Evolutionary conservation across 2,888 invertebrate species (phyloP), one percentile per base, ranked within the genome.

Genomic region (Antheraea yamamai): DNA sequence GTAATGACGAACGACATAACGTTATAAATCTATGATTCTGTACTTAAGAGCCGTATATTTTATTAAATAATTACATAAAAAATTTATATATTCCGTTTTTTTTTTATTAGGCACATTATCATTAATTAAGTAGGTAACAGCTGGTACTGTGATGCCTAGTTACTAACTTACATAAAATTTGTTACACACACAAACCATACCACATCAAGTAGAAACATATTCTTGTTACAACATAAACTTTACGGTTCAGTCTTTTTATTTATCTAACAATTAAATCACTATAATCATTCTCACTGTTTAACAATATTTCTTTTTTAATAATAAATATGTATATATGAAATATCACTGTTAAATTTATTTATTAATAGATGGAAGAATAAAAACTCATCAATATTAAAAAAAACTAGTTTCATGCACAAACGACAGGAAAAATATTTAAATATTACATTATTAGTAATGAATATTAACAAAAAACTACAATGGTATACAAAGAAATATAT

Each of bases 161-260:
- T 81, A 81, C 81, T 82, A 81, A 83, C 82, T 83, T 84, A 85
- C 81, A 83, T 83, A 81, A 79, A 84, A 82, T 83, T 81, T 83
- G 78, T 79, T 78, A 77, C 68, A 77, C 82, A 83, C 82, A 84
- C 79, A 80, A 77, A 77, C 81, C 83, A 82, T 82, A 81, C 84
- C 84, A 84, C 84, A 83, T 82, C 80, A 82, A 76, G 76, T 75
- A 75, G 73, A 80, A 80, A 81, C 82, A 80, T 80, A 79, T 80
- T 78, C 79, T 82, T 80, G 77, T 78, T 80, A 81, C 85, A 83
- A 85, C 20, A 83, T 82, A 83, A 81, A 77, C 84, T 83, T 83
- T 85, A 86, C 82, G 82, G 85, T 87, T 93, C 93, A 93, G 93
- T 93, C 93, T 93, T 91, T 84, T 87, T 81, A 86, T 81, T 79